Conservation (phyloP, 2,113 vertebrate species). For the Pteruthius melanotis region DNA sequence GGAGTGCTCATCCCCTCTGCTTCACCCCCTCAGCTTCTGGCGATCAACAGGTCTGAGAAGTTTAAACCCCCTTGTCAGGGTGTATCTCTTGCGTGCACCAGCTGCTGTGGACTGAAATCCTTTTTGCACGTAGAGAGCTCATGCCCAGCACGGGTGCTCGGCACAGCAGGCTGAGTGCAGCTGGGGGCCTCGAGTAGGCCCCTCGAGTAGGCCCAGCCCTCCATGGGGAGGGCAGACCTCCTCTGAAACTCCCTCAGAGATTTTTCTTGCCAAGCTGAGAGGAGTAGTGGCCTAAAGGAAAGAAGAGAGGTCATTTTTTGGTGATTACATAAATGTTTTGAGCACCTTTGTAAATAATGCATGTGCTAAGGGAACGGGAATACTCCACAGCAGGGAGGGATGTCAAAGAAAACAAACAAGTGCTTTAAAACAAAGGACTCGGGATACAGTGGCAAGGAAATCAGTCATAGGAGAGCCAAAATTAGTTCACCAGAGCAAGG, state of each 20-base stretch:
- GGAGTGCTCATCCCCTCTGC: rapidly evolving
- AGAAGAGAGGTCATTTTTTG: background rate
- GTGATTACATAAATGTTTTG: background rate
- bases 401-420: background rate
- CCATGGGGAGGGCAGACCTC: background rate
- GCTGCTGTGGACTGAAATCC: background rate
- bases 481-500: background rate
- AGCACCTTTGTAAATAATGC: background rate
- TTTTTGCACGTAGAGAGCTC: background rate
- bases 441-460: background rate
- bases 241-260: background rate
- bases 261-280: background rate
- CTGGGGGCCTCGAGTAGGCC: no score
- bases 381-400: background rate
- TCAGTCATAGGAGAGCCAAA: background rate
- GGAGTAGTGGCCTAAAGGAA: background rate
- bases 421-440: background rate
- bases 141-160: background rate
- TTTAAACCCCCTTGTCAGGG: background rate
- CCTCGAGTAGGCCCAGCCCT: no score
- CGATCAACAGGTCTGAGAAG: background rate
- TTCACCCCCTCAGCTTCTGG: background rate
- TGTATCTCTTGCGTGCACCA: background rate
- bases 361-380: background rate
- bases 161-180: background rate